Base-by-base conservation (phyloP, 2,888 invertebrate genomes). In the Cecidostiba fungosa region DNA sequence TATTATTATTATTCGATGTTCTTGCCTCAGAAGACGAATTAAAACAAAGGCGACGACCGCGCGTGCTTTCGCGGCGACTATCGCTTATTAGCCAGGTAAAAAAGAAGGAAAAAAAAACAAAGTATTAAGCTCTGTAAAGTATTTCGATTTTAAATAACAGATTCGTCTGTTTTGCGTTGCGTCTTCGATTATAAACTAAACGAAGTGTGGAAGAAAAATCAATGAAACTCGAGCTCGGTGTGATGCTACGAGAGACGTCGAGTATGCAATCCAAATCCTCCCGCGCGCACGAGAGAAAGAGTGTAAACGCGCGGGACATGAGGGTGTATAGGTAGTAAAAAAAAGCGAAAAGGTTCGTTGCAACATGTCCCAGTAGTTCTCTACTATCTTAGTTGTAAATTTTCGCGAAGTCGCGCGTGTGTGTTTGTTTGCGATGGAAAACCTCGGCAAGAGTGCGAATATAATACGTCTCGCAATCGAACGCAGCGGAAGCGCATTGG, bases 341-440 rank as follows among this genome's bases (percentile, higher is more conserved):
- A 19, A 70, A 77, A 82, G 77, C 77, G 81, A 84, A n/a, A n/a
- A 72, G 77, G 72, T 86, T 86, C 81, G 77, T 86, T 84, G 86
- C 89, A 89, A 88, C 88, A 88, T 90, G 90, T 89, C 88, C 89
- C 89, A 89, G 88, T 90, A 89, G 91, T 90, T 91, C 90, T 90
- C 88, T 90, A 90, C 89, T 90, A 89, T 89, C 88, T 90, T 90
- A 89, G 90, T 89, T 91, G 91, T 91, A 88, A 87, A 88, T 88
- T 88, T 79, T 89, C 54, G 87, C 86, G 85, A 86, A 87, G 82
- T 88, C 85, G 87, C 88, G 85, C 85, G 87, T 88, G 88, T 69
- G 86, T 83, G 73, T 81, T 86, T 83, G 82, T 88, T 85, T 83
- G 72, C 84, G 86, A 82, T 39, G 72, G 72, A 26, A 74, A 70